Evolutionary conservation across 1,140 invertebrate genomes (phyloP), one percentile per base, ranked within the genome.

Genomic region (Atta texana): DNA sequence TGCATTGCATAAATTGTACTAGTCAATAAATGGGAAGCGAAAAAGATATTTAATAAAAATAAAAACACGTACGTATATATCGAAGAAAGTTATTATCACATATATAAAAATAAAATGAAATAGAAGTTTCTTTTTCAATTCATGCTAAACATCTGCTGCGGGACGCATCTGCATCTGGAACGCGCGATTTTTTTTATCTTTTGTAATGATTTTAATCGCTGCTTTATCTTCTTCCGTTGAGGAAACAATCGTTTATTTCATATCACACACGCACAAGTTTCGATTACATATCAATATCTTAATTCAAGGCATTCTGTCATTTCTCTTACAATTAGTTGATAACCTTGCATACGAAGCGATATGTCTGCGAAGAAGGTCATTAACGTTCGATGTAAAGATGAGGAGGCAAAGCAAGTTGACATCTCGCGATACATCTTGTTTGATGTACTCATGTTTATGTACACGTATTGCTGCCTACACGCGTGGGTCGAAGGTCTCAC

Each of bases 401-500:
- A 86, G 16, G 68, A 80, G 69, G 28, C 63, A 53, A 64, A 89
- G 69, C 59, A 24, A 53, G 21, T 84, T 31, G 31, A 24, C 51
- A 28, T 71, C n/a, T 31, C 61, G 55, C 10, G 39, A 39, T 57
- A 57, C 88, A 80, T 88, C 74, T 84, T 34, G 55, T 16, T 10
- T 24, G 74, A 55, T 77, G 12, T 24, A 31, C 39, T 49, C 71
- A 61, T n/a, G 44, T 39, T 21, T 57, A 55, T 53, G 49, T 75
- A 77, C 51, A 87, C 51, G 76, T 59, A 57, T 24, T 31, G 51
- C 31, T 89, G 85, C 89, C 90, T 77, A 91, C 90, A 63, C 80
- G 28, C 18, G 31, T 69, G 44, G 44, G 61, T 57, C 59, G 66
- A 87, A 74, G 84, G 86, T 82, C 91, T 90, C 91, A 92, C 87